phyloP scores from a whole-genome alignment of 37 sponge, comb jelly and placozoan species.

The Eunapius fragilis region DNA sequence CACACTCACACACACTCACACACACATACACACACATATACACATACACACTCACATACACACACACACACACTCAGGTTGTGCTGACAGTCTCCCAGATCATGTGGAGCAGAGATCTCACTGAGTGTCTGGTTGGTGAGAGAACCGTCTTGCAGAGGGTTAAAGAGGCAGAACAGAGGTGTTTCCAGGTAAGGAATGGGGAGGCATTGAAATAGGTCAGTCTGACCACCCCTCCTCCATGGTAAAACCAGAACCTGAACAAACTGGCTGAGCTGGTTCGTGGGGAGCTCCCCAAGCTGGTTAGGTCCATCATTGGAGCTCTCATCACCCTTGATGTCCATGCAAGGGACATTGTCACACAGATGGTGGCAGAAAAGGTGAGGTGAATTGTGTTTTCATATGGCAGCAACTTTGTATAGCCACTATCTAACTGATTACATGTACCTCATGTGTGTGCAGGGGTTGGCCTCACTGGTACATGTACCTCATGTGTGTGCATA shows the following conservation, averaged over 20 bases:
- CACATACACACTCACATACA: slow-evolving; percentile 14
- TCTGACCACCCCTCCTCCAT: neutral
- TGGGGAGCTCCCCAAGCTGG: slow-evolving; percentile 86
- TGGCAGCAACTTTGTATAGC: too few relatives aligned
- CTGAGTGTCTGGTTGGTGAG: slow-evolving; percentile 70
- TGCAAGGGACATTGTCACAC: slow-evolving; percentile 92
- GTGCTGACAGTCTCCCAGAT: slow-evolving; percentile 95
- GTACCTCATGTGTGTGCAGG: too few relatives aligned
- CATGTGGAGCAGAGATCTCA: slow-evolving; percentile 95
- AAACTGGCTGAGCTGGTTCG: slow-evolving; percentile 95
- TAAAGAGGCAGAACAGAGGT: slow-evolving; percentile 81
- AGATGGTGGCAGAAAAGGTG: slow-evolving; percentile 84
- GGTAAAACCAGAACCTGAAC: slow-evolving; percentile 85
- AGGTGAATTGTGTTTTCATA: too few relatives aligned
- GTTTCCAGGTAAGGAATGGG: slow-evolving; percentile 83
- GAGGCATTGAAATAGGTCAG: neutral
- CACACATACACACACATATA: neutral
- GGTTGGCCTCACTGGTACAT: too few relatives aligned
- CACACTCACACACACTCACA: neutral
- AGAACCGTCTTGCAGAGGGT: slow-evolving; percentile 68
- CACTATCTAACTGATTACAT: too few relatives aligned
- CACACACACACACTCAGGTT: slow-evolving; percentile 35
- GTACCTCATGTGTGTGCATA: too few relatives aligned
- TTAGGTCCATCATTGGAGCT: slow-evolving; percentile 89
- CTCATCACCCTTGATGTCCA: slow-evolving; percentile 98